Percentiles rank a stretch among this genome's conserved stretches.
These are phyloP conservation scores for Heteronetta atricapilla DNA, from an alignment of 2,113 vertebrate genomes.

Conservation along the genomic window DNA sequence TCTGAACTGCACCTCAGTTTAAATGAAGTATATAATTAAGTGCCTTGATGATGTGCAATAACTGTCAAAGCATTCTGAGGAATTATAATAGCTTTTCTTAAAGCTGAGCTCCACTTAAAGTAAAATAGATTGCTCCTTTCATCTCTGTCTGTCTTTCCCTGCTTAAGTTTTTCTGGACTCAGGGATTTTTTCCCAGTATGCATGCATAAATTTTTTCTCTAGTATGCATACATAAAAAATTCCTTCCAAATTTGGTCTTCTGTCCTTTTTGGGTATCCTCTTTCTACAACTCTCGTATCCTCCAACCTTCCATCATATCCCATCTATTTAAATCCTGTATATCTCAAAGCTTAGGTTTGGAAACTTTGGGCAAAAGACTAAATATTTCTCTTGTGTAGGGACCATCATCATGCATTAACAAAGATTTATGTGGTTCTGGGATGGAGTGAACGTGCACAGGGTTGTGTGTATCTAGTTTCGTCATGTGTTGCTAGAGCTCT, in stretches of 20 bases:
- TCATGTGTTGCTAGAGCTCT: background rate
- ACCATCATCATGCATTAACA: background rate
- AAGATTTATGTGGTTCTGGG: background rate
- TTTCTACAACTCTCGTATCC: background rate
- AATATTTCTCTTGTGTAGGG: background rate
- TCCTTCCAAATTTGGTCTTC: background rate
- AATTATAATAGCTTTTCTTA: background rate
- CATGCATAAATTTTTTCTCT: background rate
- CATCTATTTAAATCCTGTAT: background rate
- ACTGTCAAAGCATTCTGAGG: background rate
- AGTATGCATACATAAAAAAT: background rate
- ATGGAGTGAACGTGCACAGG: background rate
- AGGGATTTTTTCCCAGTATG: background rate
- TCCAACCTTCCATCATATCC: background rate
- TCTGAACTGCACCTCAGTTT: background rate
- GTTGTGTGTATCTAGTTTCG: background rate
- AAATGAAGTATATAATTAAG: background rate
- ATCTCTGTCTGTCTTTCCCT: background rate
- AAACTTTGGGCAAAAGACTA: background rate
- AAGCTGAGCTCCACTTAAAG: background rate
- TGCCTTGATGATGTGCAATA: background rate
- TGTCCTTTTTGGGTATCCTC: background rate
- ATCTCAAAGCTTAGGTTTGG: background rate
- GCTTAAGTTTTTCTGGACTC: background rate
- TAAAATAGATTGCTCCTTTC: background rate